phyloP scores from a whole-genome alignment of 1,140 invertebrate genomes.

The Campodea augens region DNA sequence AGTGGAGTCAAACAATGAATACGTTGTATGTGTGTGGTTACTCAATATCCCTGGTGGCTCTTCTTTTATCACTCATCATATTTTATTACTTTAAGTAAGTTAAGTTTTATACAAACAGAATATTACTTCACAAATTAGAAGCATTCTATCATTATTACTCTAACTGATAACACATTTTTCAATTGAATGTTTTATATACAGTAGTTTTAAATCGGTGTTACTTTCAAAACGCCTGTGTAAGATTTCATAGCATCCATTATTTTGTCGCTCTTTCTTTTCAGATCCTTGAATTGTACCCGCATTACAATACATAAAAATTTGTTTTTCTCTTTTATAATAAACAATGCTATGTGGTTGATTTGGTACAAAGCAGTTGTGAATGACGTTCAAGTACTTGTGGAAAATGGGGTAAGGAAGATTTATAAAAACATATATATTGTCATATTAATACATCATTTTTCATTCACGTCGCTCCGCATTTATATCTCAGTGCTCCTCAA shows the following conservation, averaged over 20 bases:
- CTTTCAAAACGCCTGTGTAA: too few relatives aligned
- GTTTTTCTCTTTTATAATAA: conserved; percentile 32
- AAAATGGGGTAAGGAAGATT: conserved; percentile 21
- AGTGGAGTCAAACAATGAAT: conserved; percentile 24
- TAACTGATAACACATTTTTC: too few relatives aligned
- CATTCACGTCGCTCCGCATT: too few relatives aligned
- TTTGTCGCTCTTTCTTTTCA: conserved; percentile 12
- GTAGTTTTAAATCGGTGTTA: too few relatives aligned
- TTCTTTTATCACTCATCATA: conserved; percentile 27
- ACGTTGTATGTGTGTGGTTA: conserved; percentile 29
- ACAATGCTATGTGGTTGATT: conserved; percentile 29
- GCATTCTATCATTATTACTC: too few relatives aligned
- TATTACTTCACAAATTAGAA: too few relatives aligned
- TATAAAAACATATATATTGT: too few relatives aligned
- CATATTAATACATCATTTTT: too few relatives aligned
- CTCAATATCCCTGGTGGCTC: conserved; percentile 25
- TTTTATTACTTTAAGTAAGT: conserved; percentile 31
- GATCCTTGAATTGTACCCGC: conserved; percentile 30
- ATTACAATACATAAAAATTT: conserved; percentile 33
- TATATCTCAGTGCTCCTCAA: too few relatives aligned
- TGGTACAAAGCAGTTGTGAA: conserved; percentile 24
- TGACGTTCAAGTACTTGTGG: conserved; percentile 18
- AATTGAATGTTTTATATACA: too few relatives aligned
- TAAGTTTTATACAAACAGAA: conserved; percentile 1
- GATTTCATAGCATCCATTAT: not conserved